Conservation (phyloP, 2,797 vertebrate genomes). For the Arrhamphus sclerolepis region DNA sequence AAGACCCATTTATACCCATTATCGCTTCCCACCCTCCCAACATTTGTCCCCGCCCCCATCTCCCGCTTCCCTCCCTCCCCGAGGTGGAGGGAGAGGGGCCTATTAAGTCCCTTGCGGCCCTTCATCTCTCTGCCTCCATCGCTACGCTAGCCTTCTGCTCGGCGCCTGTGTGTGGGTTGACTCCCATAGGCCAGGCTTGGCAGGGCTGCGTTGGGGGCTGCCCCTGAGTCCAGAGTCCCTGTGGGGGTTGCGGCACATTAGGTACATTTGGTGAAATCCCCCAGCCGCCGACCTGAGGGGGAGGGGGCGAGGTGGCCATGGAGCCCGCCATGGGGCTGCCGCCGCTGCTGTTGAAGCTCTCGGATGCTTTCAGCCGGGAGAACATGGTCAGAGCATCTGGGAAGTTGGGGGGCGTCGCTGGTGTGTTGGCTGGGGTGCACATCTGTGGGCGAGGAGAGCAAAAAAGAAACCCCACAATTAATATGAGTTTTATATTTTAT, state of each 20-base stretch:
- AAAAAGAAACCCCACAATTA: no score
- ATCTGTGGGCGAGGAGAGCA: slow-evolving; percentile 80
- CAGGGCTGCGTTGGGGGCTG: slow-evolving; percentile 80
- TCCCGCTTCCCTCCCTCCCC: slow-evolving; percentile 9
- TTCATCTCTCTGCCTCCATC: slow-evolving; percentile 99
- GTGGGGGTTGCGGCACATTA: slow-evolving; percentile 80
- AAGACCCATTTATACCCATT: slow-evolving; percentile 40
- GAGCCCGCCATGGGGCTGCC: slow-evolving; percentile 86
- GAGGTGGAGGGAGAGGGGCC: slow-evolving; percentile 3
- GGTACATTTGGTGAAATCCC: slow-evolving; percentile 73
- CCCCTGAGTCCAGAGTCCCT: slow-evolving; percentile 89
- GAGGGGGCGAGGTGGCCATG: slow-evolving; percentile 89
- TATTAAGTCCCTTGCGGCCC: slow-evolving; percentile 66
- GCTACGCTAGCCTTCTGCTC: slow-evolving; percentile 94
- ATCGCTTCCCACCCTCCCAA: slow-evolving; percentile 16
- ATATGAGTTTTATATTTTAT: background rate
- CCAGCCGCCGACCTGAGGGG: slow-evolving; percentile 82
- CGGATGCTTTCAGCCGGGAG: slow-evolving; percentile 94
- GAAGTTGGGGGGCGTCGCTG: slow-evolving; percentile 96
- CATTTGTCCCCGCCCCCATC: slow-evolving; percentile 14
- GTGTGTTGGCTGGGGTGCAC: slow-evolving; percentile 98
- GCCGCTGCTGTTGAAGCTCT: slow-evolving; percentile 90
- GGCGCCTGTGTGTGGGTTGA: slow-evolving; percentile 83
- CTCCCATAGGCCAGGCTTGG: slow-evolving; percentile 86
- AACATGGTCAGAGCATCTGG: slow-evolving; percentile 97